Evolutionary conservation across 2,113 vertebrate species (phyloP).

Genomic region (Coptodon bakossiorum): DNA sequence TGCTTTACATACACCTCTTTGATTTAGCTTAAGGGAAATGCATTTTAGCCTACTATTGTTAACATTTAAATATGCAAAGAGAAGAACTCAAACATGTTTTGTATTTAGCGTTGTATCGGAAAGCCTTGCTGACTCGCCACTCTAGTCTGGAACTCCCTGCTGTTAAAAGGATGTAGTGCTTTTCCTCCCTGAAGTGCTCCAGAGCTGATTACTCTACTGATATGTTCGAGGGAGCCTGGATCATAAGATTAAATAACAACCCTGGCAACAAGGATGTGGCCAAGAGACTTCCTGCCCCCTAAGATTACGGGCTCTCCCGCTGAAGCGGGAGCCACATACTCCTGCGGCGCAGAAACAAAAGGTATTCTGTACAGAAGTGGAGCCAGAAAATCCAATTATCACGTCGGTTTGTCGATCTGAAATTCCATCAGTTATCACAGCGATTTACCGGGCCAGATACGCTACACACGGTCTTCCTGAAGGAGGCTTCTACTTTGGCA

Average conservation of each 20-base stretch:
- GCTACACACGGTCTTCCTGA: neutral
- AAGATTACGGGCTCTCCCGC: constrained; percentile 27
- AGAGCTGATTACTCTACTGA: constrained; percentile 53
- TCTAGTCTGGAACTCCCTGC: constrained; percentile 47
- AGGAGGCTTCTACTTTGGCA: neutral
- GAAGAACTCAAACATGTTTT: constrained; percentile 35
- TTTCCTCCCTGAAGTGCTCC: constrained; percentile 47
- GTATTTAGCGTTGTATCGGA: neutral
- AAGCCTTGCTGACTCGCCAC: constrained; percentile 25
- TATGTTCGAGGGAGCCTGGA: constrained; percentile 45
- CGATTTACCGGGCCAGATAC: neutral
- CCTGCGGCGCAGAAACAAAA: neutral
- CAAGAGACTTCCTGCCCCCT: constrained; percentile 51
- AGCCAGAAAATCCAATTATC: constrained; percentile 4
- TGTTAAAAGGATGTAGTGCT: constrained; percentile 45
- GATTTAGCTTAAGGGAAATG: neutral
- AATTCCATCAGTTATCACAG: neutral
- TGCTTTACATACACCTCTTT: neutral
- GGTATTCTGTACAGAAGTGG: neutral
- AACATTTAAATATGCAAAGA: neutral
- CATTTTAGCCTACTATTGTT: neutral
- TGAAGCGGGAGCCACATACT: constrained; percentile 5
- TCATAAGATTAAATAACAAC: constrained; percentile 46
- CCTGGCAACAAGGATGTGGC: constrained; percentile 51
- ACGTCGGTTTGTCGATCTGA: neutral